These are phyloP conservation scores for Leucoptera coffeella DNA, from an alignment of 2,888 invertebrate species.

Conservation along the genomic window DNA sequence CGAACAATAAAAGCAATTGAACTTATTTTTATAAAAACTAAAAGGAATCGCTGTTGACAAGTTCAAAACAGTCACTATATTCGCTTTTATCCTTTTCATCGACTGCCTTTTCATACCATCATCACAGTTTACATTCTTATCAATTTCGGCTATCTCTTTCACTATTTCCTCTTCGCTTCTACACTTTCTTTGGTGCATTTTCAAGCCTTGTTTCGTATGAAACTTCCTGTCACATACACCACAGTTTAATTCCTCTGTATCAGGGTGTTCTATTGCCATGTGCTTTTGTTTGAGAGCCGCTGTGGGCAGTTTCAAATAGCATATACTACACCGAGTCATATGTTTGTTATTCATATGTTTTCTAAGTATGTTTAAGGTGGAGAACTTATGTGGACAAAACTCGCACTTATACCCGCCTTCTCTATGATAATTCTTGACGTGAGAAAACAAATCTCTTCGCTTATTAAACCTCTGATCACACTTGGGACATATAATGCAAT, in stretches of 20 bases:
- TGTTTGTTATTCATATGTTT: conserved; percentile 34
- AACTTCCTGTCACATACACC: conserved; percentile 32
- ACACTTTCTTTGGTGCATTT: conserved; percentile 34
- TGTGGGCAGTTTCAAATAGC: conserved; percentile 29
- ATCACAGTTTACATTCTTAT: conserved; percentile 7
- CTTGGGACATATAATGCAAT: conserved; percentile 33
- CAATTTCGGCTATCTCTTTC: conserved; percentile 25
- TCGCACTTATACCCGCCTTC: conserved; percentile 39
- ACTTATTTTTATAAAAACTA: conserved; percentile 40
- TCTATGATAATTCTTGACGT: conserved; percentile 39
- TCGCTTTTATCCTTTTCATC: conserved; percentile 35
- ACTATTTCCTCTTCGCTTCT: conserved; percentile 23
- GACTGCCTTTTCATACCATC: conserved; percentile 19
- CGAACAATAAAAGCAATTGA: conserved; percentile 41
- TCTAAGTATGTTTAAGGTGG: conserved; percentile 28
- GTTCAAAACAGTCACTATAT: conserved; percentile 32
- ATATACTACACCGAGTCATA: conserved; percentile 28
- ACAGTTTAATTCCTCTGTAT: conserved; percentile 30
- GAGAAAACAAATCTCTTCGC: conserved; percentile 32
- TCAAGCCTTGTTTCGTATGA: conserved; percentile 33
- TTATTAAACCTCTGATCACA: conserved; percentile 40
- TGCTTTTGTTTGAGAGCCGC: conserved; percentile 34
- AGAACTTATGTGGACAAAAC: conserved; percentile 25
- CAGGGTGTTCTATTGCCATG: conserved; percentile 33
- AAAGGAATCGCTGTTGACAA: conserved; percentile 45